A percentile compares a stretch with the other conserved stretches of the same genome.
phyloP scores from a whole-genome alignment of 2,888 invertebrate species.

The Tiliacea citrago region DNA sequence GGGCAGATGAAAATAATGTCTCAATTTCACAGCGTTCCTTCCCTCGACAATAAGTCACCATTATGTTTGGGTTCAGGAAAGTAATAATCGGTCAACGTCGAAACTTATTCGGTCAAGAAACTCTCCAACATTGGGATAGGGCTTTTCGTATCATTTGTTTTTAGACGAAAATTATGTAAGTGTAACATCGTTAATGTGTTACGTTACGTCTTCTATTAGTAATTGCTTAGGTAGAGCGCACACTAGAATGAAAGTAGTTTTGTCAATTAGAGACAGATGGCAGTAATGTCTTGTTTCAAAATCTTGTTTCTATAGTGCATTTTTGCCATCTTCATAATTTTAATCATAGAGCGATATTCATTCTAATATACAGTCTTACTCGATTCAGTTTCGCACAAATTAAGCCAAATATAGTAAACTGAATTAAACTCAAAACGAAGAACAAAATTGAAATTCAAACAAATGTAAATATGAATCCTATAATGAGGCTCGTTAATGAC shows the following conservation, averaged over 20 bases:
- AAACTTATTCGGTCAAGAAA: slow-evolving; percentile 35
- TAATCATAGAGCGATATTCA: background rate
- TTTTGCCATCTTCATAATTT: background rate
- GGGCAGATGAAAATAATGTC: slow-evolving; percentile 15
- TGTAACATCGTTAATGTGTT: background rate
- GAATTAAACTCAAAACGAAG: background rate
- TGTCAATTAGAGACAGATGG: background rate
- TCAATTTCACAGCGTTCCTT: slow-evolving; percentile 1
- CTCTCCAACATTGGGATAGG: background rate
- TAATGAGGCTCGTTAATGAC: slow-evolving; percentile 36
- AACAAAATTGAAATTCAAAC: slow-evolving; percentile 29
- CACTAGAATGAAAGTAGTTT: background rate
- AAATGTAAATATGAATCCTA: slow-evolving; percentile 10
- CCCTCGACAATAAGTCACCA: slow-evolving; percentile 25
- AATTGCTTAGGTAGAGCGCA: background rate
- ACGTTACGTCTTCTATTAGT: background rate
- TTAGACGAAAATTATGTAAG: slow-evolving; percentile 24
- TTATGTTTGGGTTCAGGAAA: slow-evolving; percentile 35
- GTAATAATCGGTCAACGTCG: slow-evolving; percentile 36
- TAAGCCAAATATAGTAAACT: background rate
- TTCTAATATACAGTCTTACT: background rate
- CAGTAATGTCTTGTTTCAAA: background rate
- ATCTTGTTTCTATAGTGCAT: background rate
- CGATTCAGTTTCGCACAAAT: background rate
- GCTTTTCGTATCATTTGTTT: slow-evolving; percentile 9